Percentiles rank a stretch among this genome's conserved stretches.
These are phyloP conservation scores for Oscheius onirici DNA, from an alignment of 2,888 invertebrate genomes.

Conservation along the genomic window DNA sequence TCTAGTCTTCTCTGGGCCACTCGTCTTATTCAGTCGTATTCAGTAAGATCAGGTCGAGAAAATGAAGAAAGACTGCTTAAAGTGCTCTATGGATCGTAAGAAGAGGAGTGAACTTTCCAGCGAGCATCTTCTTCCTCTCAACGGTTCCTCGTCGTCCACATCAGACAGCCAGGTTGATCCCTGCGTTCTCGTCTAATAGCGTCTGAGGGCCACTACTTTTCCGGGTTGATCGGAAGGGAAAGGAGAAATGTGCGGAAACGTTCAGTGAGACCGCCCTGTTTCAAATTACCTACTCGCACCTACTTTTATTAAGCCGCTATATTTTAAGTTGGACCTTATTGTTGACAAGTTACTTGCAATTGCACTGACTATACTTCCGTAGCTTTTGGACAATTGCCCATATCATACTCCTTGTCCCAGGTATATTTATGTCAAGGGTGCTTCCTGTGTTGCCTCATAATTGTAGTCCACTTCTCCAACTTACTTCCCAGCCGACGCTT, in stretches of 20 bases:
- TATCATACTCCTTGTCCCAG: constrained; percentile 21
- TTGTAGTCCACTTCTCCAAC: constrained; percentile 1
- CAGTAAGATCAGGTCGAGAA: not conserved
- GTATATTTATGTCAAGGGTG: constrained; percentile 26
- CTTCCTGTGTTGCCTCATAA: constrained; percentile 25
- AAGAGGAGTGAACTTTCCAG: not conserved
- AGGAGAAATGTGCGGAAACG: too few species aligned
- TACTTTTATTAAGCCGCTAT: too few species aligned
- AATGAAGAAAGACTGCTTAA: constrained; percentile 34
- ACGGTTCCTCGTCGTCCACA: not conserved
- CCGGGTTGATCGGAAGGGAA: too few species aligned
- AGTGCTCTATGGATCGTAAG: constrained; percentile 24
- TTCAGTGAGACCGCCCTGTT: too few species aligned
- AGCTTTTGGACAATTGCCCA: constrained; percentile 8
- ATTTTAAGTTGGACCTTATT: not conserved
- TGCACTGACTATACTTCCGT: constrained; percentile 19
- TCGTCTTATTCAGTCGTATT: not conserved
- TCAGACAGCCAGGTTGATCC: not conserved
- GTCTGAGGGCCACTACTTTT: too few species aligned
- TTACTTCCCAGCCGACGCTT: not conserved
- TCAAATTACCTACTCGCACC: too few species aligned
- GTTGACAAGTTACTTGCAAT: constrained; percentile 4
- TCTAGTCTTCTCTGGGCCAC: not conserved
- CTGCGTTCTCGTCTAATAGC: too few species aligned
- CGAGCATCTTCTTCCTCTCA: constrained; percentile 19